A percentile compares a stretch with the other conserved stretches of the same genome.
phyloP scores from a whole-genome alignment of 1,140 invertebrate species.

The Acyrthosiphon pisum region DNA sequence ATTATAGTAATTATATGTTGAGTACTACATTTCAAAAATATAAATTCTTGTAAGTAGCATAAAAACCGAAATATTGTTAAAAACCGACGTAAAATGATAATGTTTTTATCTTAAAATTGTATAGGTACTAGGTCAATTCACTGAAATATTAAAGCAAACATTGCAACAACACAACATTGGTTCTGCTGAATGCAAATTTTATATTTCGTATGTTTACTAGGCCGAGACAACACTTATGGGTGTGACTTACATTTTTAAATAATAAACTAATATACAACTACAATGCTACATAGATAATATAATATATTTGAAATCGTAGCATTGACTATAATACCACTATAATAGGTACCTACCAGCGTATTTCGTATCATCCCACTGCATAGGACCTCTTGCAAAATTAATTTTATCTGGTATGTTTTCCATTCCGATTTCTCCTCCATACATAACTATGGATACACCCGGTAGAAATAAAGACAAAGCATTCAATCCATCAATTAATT shows the following conservation, averaged over 20 bases:
- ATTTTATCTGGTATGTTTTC: slow-evolving; percentile 66
- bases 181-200: too few species aligned
- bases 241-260: too few species aligned
- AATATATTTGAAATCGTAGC: too few species aligned
- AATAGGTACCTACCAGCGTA: slow-evolving; percentile 68
- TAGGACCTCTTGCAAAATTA: slow-evolving; percentile 73
- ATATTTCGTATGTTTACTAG: too few species aligned
- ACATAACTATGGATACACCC: slow-evolving; percentile 76
- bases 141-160: too few species aligned
- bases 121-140: background rate
- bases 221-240: too few species aligned
- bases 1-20: too few species aligned
- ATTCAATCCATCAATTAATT: background rate
- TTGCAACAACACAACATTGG: too few species aligned
- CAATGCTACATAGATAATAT: too few species aligned
- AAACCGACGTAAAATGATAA: background rate
- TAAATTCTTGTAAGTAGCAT: background rate
- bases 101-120: background rate
- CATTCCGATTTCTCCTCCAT: slow-evolving; percentile 83
- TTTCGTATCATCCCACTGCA: slow-evolving; percentile 72
- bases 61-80: background rate
- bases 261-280: too few species aligned
- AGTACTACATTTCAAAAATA: background rate
- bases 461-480: slow-evolving; percentile 69
- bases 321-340: too few species aligned